These are phyloP conservation scores for Microctonus aethiopoides DNA, from an alignment of 2,888 invertebrate genomes.

Conservation along the genomic window DNA sequence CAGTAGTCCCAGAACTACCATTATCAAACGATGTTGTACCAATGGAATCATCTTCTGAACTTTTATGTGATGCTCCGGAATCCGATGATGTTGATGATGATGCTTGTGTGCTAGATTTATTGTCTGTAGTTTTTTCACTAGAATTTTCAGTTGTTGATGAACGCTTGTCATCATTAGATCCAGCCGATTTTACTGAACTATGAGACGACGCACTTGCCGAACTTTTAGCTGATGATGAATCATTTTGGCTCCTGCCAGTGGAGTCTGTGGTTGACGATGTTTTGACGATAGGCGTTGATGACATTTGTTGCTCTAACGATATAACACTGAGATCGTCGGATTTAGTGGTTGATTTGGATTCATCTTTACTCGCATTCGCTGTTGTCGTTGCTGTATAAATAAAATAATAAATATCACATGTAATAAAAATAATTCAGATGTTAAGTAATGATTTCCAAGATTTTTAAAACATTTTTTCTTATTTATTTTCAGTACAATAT, in stretches of 20 bases:
- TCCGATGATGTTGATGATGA: conserved; percentile 1
- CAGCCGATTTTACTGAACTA: not conserved
- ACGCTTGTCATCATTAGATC: not conserved
- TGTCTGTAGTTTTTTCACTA: not conserved
- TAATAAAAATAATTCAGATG: not conserved
- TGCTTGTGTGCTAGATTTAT: too few relatives aligned
- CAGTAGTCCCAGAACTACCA: too few relatives aligned
- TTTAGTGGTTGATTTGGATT: not conserved
- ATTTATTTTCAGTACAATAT: too few relatives aligned
- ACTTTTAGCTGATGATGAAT: not conserved
- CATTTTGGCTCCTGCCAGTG: not conserved
- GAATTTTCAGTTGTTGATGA: conserved; percentile 3
- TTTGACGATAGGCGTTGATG: not conserved
- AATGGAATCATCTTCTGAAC: not conserved
- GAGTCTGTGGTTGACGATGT: too few relatives aligned
- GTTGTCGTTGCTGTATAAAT: conserved; percentile 1
- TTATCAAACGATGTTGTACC: too few relatives aligned
- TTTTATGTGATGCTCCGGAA: too few relatives aligned
- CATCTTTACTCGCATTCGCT: not conserved
- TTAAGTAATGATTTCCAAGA: too few relatives aligned
- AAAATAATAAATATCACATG: not conserved
- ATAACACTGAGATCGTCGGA: not conserved
- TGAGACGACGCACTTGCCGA: not conserved
- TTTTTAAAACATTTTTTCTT: too few relatives aligned
- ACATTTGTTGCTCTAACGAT: not conserved